These are phyloP conservation scores for Sciurus vulgaris DNA, from an alignment of 2,797 vertebrate species.

Conservation along the genomic window DNA sequence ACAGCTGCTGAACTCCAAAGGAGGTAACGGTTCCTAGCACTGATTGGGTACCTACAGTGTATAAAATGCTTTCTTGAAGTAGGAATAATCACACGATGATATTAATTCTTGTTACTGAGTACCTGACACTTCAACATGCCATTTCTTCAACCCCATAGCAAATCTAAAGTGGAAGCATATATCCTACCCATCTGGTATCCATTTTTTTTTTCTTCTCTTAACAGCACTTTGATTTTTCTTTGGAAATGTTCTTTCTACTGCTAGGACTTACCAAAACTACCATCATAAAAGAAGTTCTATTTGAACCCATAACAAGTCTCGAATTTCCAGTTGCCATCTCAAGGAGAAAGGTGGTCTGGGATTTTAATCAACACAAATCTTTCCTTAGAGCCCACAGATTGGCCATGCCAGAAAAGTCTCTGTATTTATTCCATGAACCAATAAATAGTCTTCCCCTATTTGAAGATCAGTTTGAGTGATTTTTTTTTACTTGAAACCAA, in stretches of 20 bases:
- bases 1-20: not conserved
- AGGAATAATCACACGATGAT: not conserved
- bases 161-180: not conserved
- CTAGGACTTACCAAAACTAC: not conserved
- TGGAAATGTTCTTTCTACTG: not conserved
- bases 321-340: no score
- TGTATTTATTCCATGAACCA: not conserved
- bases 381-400: not conserved
- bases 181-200: not conserved
- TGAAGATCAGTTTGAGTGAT: not conserved
- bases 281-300: not conserved
- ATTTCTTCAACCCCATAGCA: not conserved
- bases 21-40: not conserved
- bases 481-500: not conserved
- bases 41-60: not conserved
- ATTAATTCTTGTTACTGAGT: not conserved
- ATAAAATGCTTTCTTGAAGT: not conserved
- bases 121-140: not conserved
- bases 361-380: not conserved
- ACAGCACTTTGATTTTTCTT: not conserved
- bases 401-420: no score
- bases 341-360: not conserved
- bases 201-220: not conserved
- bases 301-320: not conserved
- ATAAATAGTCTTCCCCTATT: not conserved